These are phyloP conservation scores for Hypotaenidia philippensis DNA, from an alignment of 2,797 vertebrate species.

Conservation along the genomic window DNA sequence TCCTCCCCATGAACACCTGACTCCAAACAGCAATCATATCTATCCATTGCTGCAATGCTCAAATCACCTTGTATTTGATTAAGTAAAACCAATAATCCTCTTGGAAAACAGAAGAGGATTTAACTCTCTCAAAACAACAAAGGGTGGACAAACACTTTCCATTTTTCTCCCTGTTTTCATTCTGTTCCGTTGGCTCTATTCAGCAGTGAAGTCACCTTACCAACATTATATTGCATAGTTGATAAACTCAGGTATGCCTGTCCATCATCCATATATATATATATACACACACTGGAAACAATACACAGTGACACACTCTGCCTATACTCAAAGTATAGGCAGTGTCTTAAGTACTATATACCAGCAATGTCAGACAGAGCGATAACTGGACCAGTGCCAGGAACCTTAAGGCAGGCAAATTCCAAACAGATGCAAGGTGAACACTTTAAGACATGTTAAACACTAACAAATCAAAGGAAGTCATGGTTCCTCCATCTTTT, in stretches of 20 bases:
- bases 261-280: neutral
- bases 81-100: neutral
- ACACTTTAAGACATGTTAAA: neutral
- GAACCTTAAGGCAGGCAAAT: neutral
- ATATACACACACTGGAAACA: neutral
- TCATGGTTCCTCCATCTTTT: neutral
- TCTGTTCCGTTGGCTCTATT: neutral
- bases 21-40: neutral
- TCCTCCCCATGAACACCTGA: neutral
- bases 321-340: neutral
- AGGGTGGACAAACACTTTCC: neutral
- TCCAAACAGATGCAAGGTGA: neutral
- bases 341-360: neutral
- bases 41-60: neutral
- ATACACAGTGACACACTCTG: neutral
- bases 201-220: neutral
- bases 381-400: neutral
- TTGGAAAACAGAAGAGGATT: neutral
- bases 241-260: neutral
- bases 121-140: neutral
- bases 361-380: neutral
- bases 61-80: neutral
- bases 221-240: neutral
- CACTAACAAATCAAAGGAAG: neutral
- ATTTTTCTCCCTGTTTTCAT: neutral